Percentiles rank a stretch among this genome's conserved stretches.
These are phyloP conservation scores for Gallinago stenura DNA, from an alignment of 2,797 vertebrate species.

Conservation along the genomic window DNA sequence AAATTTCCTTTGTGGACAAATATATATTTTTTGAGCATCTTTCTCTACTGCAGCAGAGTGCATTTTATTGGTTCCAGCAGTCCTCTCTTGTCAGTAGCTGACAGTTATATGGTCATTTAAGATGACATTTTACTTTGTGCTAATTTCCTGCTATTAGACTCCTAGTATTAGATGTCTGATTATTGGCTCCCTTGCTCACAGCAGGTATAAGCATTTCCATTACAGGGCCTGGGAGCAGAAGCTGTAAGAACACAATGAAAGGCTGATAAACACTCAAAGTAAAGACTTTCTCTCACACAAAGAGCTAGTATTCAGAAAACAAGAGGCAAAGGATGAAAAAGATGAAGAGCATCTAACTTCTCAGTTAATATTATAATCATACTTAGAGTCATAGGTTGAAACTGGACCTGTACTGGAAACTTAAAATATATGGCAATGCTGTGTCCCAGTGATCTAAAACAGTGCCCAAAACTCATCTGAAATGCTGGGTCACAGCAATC, in stretches of 20 bases:
- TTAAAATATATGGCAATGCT: neutral
- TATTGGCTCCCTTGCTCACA: neutral
- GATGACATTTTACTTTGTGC: constrained; percentile 3
- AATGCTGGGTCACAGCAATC: neutral
- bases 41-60: neutral
- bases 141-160: constrained; percentile 28
- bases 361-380: neutral
- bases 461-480: neutral
- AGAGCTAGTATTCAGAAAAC: neutral
- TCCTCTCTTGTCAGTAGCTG: neutral
- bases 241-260: neutral
- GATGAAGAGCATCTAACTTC: neutral
- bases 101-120: neutral
- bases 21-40: neutral
- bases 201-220: neutral
- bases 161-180: neutral
- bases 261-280: neutral
- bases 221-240: neutral
- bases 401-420: neutral
- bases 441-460: neutral
- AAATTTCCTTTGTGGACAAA: neutral
- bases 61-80: neutral
- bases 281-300: neutral
- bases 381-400: neutral
- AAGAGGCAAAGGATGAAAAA: neutral